phyloP scores from a whole-genome alignment of 2,113 vertebrate genomes.

The Sorex araneus region DNA sequence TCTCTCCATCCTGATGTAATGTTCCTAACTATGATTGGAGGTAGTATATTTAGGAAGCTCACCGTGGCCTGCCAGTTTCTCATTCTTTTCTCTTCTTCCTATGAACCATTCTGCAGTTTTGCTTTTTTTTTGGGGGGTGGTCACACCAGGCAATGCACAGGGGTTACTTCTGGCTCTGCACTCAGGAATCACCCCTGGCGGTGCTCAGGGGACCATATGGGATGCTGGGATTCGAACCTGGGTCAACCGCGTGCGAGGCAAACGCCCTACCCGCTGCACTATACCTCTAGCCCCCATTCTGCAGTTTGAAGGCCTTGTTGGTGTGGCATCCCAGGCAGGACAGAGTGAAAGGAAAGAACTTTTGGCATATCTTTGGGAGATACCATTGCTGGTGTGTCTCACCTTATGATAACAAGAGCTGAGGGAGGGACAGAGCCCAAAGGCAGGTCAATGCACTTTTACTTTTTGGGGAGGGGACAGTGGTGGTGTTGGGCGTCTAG shows the following conservation, averaged over 20 bases:
- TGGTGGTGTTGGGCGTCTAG: no score
- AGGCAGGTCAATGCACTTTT: neutral
- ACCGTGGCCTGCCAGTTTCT: neutral
- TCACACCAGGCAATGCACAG: no score
- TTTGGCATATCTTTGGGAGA: neutral
- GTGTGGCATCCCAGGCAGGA: neutral
- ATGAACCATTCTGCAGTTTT: neutral
- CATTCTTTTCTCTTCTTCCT: constrained; percentile 20
- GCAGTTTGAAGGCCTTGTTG: neutral
- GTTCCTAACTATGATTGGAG: neutral
- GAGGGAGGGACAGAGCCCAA: neutral
- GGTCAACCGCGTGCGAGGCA: no score
- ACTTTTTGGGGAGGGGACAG: neutral
- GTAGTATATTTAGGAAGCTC: no score
- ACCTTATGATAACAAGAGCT: neutral
- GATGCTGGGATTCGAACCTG: no score
- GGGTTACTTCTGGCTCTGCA: no score
- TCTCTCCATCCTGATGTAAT: no score
- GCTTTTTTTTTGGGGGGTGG: no score
- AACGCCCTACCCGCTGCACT: no score
- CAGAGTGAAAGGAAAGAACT: neutral
- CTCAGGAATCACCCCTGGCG: no score
- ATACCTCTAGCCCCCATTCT: no score
- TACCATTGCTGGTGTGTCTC: neutral
- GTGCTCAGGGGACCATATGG: no score